A percentile compares a stretch with the other conserved stretches of the same genome.
phyloP scores from a whole-genome alignment of 2,888 invertebrate species.

The Stenoptilia bipunctidactyla region DNA sequence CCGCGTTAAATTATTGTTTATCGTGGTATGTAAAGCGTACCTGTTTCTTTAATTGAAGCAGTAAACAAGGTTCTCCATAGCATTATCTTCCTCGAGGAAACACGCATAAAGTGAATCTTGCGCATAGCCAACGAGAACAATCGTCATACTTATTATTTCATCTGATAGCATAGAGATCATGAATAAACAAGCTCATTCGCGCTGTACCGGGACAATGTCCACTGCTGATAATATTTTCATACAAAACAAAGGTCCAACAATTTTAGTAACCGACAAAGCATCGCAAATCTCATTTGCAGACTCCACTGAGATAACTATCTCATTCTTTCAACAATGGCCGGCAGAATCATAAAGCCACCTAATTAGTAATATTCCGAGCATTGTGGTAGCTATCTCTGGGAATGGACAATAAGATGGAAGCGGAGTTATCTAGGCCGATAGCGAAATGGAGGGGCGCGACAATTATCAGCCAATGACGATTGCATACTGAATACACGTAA shows the following conservation, averaged over 20 bases:
- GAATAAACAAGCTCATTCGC: slow-evolving; percentile 28
- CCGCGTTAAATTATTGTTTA: no score
- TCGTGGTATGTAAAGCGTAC: no score
- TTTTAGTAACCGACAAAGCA: slow-evolving; percentile 60
- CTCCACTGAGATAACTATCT: slow-evolving; percentile 65
- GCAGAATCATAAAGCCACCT: slow-evolving; percentile 64
- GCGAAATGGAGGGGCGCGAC: slow-evolving; percentile 40
- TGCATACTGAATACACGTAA: slow-evolving; percentile 29
- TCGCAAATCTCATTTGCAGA: slow-evolving; percentile 68
- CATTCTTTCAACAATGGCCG: slow-evolving; percentile 67
- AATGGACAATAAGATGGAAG: slow-evolving; percentile 63
- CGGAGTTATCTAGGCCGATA: slow-evolving; percentile 66
- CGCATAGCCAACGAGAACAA: slow-evolving; percentile 7
- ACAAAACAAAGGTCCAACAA: slow-evolving; percentile 60
- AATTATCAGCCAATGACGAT: slow-evolving; percentile 59
- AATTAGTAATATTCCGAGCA: slow-evolving; percentile 70
- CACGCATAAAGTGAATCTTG: background rate
- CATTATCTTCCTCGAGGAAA: background rate
- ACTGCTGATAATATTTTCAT: slow-evolving; percentile 36
- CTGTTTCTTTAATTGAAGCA: background rate
- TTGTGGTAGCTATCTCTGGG: slow-evolving; percentile 55
- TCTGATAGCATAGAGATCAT: slow-evolving; percentile 30
- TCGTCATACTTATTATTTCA: slow-evolving; percentile 19
- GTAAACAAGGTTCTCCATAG: slow-evolving; percentile 5
- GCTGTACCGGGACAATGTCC: slow-evolving; percentile 28